Percentiles rank a stretch among this genome's conserved stretches.
phyloP scores from a whole-genome alignment of 1,140 invertebrate genomes.

The Aricia agestis region DNA sequence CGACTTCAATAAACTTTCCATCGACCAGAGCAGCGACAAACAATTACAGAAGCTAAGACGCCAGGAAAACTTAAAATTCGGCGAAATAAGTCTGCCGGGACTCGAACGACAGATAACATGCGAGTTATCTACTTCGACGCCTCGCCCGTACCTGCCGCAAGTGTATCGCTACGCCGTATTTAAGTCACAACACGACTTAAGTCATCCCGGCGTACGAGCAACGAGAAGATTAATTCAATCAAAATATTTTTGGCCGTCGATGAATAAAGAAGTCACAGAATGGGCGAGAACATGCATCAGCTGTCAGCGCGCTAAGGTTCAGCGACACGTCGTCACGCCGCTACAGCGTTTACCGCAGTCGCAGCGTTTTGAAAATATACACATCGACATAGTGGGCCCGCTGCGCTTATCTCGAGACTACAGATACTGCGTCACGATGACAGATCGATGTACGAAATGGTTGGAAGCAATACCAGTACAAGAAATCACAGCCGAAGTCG shows the following conservation, averaged over 20 bases:
- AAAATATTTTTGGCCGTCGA: slow-evolving; percentile 24
- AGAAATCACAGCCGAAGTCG: no score
- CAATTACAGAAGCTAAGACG: slow-evolving; percentile 19
- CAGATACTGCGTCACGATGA: no score
- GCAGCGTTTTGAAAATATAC: no score
- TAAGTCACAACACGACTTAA: slow-evolving; percentile 25
- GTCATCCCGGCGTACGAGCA: slow-evolving; percentile 21
- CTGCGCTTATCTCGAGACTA: no score
- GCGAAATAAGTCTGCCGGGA: neutral
- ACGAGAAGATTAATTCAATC: slow-evolving; percentile 21
- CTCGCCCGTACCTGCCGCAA: slow-evolving; percentile 16
- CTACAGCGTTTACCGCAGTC: no score
- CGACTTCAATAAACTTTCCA: slow-evolving; percentile 18
- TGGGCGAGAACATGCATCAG: slow-evolving; percentile 22
- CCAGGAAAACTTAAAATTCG: slow-evolving; percentile 15
- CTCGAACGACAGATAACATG: slow-evolving; percentile 10
- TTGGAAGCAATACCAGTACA: no score
- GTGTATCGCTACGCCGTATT: slow-evolving; percentile 22
- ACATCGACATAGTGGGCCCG: no score
- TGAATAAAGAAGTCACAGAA: slow-evolving; percentile 20
- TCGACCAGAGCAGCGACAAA: slow-evolving; percentile 22
- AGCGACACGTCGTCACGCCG: slow-evolving; percentile 21
- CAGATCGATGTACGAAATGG: no score
- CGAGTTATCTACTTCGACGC: slow-evolving; percentile 7
- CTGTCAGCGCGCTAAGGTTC: slow-evolving; percentile 25